Conservation (phyloP, 1,140 invertebrate genomes). For the Mercenaria mercenaria region DNA sequence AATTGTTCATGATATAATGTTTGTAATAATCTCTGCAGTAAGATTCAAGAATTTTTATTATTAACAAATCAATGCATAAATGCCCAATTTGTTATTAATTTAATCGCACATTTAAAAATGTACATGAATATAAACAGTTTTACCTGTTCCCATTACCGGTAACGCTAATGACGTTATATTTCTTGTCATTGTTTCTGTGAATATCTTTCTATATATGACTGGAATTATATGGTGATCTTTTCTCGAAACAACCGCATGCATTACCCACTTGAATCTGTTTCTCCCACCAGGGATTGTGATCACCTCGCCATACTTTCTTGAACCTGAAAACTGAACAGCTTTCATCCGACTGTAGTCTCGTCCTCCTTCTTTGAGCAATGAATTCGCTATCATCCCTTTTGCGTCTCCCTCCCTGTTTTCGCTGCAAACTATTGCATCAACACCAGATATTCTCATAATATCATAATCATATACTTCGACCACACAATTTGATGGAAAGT, state of each 20-base stretch:
- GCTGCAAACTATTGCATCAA: slow-evolving; percentile 22
- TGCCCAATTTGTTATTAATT: too few relatives aligned
- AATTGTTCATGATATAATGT: too few relatives aligned
- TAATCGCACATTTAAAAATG: too few relatives aligned
- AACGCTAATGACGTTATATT: background rate
- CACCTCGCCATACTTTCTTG: background rate
- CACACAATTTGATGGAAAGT: background rate
- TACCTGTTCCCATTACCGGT: background rate
- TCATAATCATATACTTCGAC: background rate
- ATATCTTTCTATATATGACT: background rate
- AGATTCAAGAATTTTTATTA: background rate
- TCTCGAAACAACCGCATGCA: background rate
- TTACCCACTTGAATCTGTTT: background rate
- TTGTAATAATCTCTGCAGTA: too few relatives aligned
- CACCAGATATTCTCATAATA: background rate
- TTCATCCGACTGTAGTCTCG: background rate
- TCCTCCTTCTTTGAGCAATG: background rate
- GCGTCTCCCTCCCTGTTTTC: background rate
- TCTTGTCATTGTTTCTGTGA: background rate
- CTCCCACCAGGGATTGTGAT: background rate
- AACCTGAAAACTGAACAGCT: background rate
- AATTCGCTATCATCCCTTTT: slow-evolving; percentile 12
- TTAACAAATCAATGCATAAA: background rate
- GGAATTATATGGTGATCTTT: background rate
- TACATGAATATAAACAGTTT: too few relatives aligned